phyloP scores from a whole-genome alignment of 2,113 vertebrate species.

The Tylochromis polylepis region DNA sequence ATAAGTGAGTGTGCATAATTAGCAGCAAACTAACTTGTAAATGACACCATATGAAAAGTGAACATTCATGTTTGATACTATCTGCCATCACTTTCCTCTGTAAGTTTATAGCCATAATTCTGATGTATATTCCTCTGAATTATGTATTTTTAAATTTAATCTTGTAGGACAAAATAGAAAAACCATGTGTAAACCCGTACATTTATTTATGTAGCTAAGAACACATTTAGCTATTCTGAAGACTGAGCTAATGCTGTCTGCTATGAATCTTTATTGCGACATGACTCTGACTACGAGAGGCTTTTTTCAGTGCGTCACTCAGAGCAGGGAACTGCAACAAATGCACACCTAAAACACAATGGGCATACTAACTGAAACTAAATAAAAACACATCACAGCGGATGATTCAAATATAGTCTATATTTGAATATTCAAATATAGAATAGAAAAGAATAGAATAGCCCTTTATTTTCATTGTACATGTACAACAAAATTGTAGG shows the following conservation, averaged over 20 bases:
- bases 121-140: neutral
- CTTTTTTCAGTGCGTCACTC: neutral
- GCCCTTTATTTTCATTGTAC: neutral
- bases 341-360: neutral
- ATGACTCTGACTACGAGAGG: neutral
- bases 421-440: neutral
- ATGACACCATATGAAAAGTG: neutral
- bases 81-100: accelerated
- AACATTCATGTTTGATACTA: neutral
- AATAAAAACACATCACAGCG: neutral
- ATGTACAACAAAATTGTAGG: neutral
- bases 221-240: neutral
- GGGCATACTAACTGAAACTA: neutral
- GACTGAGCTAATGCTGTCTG: neutral
- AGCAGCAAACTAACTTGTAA: neutral
- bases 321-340: neutral
- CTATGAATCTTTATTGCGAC: neutral
- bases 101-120: neutral
- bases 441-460: neutral
- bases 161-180: neutral
- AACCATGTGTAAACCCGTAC: neutral
- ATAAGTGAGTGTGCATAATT: neutral
- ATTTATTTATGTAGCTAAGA: neutral
- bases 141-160: neutral
- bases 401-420: neutral